phyloP scores from a whole-genome alignment of 2,888 invertebrate genomes.

The Perizoma flavofasciatum region DNA sequence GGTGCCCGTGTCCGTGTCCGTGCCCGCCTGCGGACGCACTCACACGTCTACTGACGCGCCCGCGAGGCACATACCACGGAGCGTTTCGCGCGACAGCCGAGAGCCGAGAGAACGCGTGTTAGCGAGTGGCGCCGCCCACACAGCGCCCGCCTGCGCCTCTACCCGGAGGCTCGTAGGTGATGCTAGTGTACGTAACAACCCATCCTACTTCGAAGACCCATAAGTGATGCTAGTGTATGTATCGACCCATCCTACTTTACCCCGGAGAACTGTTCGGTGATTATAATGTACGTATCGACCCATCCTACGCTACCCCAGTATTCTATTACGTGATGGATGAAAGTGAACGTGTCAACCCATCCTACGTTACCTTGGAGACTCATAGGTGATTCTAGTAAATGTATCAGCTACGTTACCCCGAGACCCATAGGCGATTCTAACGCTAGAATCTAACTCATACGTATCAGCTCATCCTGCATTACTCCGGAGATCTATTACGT shows the following conservation, averaged over 20 bases:
- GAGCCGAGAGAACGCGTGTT: constrained; percentile 55
- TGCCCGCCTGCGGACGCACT: constrained; percentile 33
- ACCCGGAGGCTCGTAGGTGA: constrained; percentile 30
- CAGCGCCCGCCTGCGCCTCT: constrained; percentile 37
- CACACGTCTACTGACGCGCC: constrained; percentile 33
- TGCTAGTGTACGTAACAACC: constrained; percentile 41
- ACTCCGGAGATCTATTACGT: neutral
- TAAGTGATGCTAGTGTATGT: neutral
- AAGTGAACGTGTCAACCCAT: neutral
- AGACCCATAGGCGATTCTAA: too few relatives aligned
- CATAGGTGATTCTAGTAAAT: too few relatives aligned
- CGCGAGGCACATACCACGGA: constrained; percentile 61
- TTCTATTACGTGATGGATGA: too few relatives aligned
- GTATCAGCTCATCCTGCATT: constrained; percentile 1
- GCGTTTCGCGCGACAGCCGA: constrained; percentile 76
- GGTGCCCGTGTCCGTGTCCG: constrained; percentile 18
- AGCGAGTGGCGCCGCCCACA: constrained; percentile 45
- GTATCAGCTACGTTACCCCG: too few relatives aligned
- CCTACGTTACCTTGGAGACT: too few relatives aligned
- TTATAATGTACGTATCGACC: neutral
- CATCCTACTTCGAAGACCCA: neutral
- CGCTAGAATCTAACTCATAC: too few relatives aligned
- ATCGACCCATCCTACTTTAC: too few relatives aligned
- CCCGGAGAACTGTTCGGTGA: too few relatives aligned
- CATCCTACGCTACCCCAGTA: neutral